Conservation (phyloP, 1,140 invertebrate genomes). For the Pseudomyrmex cubaensis region DNA sequence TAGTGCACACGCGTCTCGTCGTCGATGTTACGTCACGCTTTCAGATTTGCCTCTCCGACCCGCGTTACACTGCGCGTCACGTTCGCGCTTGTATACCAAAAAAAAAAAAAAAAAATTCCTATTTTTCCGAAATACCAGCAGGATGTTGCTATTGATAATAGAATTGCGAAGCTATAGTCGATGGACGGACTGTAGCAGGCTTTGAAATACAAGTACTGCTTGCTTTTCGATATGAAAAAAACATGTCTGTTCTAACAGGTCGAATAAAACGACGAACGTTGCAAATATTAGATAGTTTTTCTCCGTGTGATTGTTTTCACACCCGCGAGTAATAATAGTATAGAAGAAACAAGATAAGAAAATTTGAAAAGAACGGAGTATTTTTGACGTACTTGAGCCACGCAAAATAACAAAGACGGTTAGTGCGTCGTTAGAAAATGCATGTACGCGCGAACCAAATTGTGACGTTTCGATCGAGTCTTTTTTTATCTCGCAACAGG, state of each 20-base stretch:
- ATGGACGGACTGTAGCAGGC: neutral
- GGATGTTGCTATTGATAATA: conserved; percentile 31
- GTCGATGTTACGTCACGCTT: neutral
- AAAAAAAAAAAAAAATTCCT: conserved; percentile 34
- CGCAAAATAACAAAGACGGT: neutral
- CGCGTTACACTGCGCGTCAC: neutral
- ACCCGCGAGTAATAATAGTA: no score
- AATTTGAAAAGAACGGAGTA: neutral
- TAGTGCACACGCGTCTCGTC: neutral
- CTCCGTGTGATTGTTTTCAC: no score
- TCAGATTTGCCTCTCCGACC: conserved; percentile 16
- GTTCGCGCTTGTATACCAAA: neutral
- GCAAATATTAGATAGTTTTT: no score
- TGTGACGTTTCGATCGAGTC: neutral
- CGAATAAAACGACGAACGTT: neutral
- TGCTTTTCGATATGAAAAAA: conserved; percentile 6
- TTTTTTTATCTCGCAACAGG: neutral
- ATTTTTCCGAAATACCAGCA: conserved; percentile 37
- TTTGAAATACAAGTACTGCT: conserved; percentile 40
- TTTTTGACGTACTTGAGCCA: neutral
- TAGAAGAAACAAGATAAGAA: neutral
- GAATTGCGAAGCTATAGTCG: conserved; percentile 18
- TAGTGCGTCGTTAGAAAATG: neutral
- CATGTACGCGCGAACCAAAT: neutral
- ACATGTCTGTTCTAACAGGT: neutral